Percentiles rank a stretch among this genome's conserved stretches.
Conservation (phyloP, 2,797 vertebrate genomes). For the Propithecus perrieri region DNA sequence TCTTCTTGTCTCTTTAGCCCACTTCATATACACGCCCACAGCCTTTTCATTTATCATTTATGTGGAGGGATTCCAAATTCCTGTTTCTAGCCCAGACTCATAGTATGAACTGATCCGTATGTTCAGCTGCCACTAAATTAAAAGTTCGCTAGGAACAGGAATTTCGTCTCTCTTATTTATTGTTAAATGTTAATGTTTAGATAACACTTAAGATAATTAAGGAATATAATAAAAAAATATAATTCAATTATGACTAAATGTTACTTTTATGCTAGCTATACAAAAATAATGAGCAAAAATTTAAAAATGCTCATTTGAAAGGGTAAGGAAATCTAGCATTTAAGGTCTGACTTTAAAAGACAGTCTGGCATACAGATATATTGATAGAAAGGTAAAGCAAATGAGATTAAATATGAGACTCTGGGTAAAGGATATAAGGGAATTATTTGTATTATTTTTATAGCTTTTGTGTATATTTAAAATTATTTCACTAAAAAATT, state of each 20-base stretch:
- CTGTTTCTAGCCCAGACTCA: background rate
- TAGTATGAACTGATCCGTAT: background rate
- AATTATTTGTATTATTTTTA: background rate
- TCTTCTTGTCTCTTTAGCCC: background rate
- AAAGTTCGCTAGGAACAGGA: background rate
- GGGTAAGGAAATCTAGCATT: background rate
- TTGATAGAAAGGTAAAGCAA: background rate
- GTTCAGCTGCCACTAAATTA: slow-evolving; percentile 9
- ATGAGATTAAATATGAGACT: background rate
- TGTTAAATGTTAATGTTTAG: background rate
- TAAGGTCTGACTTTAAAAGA: slow-evolving; percentile 37
- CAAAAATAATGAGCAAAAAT: slow-evolving; percentile 1
- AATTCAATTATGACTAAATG: background rate
- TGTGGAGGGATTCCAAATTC: background rate
- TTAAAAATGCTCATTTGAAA: slow-evolving; percentile 28
- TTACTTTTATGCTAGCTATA: slow-evolving; percentile 22
- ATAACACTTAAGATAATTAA: slow-evolving; percentile 9
- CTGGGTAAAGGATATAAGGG: background rate
- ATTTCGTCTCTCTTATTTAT: background rate
- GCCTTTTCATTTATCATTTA: background rate
- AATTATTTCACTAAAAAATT: background rate
- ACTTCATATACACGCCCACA: background rate
- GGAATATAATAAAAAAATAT: background rate
- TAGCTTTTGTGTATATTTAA: background rate
- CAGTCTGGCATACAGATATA: background rate